Conservation (phyloP, 2,888 invertebrate genomes). For the Cerastis rubricosa region DNA sequence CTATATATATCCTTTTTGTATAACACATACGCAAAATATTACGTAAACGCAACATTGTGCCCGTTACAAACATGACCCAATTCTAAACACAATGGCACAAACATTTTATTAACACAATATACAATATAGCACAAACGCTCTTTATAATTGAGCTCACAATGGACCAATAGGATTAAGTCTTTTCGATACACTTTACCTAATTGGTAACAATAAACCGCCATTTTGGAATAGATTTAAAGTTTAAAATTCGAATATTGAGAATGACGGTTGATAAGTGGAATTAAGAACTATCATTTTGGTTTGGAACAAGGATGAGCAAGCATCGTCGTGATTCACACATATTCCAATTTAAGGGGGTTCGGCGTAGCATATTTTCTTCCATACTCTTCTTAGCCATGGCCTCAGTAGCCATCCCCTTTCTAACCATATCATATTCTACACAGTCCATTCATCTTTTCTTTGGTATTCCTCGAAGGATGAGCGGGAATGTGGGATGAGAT, state of each 20-base stretch:
- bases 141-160: conserved; percentile 74
- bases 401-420: not conserved
- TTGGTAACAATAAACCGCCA: conserved; percentile 81
- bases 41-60: conserved; percentile 37
- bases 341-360: not conserved
- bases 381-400: not conserved
- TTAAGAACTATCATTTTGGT: not conserved
- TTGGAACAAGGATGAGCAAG: not conserved
- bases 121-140: conserved; percentile 73
- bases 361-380: not conserved
- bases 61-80: conserved; percentile 64
- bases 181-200: conserved; percentile 80
- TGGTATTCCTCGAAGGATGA: not conserved
- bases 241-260: conserved; percentile 72
- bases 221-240: conserved; percentile 75
- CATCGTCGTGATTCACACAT: not conserved
- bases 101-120: conserved; percentile 73
- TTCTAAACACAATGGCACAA: conserved; percentile 67
- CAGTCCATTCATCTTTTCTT: not conserved
- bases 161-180: conserved; percentile 80
- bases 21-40: conserved; percentile 35
- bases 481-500: not conserved
- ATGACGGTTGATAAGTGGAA: conserved; percentile 6
- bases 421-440: not conserved
- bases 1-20: not conserved